phyloP scores from a whole-genome alignment of 1,140 invertebrate species.

The Nephila pilipes region DNA sequence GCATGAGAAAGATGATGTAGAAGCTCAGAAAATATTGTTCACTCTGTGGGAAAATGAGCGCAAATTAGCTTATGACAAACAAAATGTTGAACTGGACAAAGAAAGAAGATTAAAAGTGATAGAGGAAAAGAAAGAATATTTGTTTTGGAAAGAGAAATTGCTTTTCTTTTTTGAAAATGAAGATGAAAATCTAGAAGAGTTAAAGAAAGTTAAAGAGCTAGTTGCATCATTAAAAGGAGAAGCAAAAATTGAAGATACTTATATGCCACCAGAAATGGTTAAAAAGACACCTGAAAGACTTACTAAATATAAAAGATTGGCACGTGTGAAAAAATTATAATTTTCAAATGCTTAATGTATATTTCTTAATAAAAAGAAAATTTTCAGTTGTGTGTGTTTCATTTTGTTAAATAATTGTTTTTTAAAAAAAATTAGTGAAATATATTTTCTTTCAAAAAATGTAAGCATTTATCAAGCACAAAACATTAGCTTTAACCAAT shows the following conservation, averaged over 20 bases:
- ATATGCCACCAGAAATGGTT: conserved; percentile 52
- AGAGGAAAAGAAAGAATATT: conserved; percentile 60
- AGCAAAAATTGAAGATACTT: conserved; percentile 5
- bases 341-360: background rate
- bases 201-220: conserved; percentile 24
- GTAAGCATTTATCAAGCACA: too few relatives aligned
- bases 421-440: background rate
- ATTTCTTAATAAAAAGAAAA: conserved; percentile 2
- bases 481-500: too few relatives aligned
- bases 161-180: conserved; percentile 73
- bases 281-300: conserved; percentile 26
- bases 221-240: background rate
- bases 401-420: background rate
- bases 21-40: conserved; percentile 32
- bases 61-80: conserved; percentile 27
- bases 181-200: conserved; percentile 60
- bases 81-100: conserved; percentile 54
- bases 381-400: background rate
- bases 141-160: conserved; percentile 69
- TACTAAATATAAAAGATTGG: conserved; percentile 33
- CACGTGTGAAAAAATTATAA: conserved; percentile 54
- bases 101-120: conserved; percentile 60
- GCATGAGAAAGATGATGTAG: conserved; percentile 38
- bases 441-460: too few relatives aligned
- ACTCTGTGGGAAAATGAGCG: conserved; percentile 46